Evolutionary conservation across 2,797 vertebrate genomes (phyloP).

Genomic region (Euthynnus affinis): DNA sequence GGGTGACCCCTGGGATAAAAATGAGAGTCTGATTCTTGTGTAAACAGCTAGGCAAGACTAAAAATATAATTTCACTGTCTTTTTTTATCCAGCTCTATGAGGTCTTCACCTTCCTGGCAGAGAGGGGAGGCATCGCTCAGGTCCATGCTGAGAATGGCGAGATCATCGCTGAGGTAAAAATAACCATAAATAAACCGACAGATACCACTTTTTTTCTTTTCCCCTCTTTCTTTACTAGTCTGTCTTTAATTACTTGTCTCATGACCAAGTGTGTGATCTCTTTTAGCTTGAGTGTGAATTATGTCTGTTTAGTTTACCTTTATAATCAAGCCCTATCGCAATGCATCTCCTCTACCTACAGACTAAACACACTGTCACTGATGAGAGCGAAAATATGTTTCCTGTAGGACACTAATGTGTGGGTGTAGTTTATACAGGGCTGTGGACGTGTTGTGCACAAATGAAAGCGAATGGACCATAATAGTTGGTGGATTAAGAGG

Average conservation of each 20-base stretch:
- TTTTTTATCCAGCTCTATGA: constrained; percentile 90
- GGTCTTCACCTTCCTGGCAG: constrained; percentile 94
- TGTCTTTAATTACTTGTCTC: constrained; percentile 16
- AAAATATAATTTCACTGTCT: constrained; percentile 43
- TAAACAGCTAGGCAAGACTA: constrained; percentile 50
- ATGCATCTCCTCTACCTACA: constrained; percentile 48
- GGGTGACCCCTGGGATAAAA: constrained; percentile 40
- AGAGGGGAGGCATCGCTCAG: constrained; percentile 94
- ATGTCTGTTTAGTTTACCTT: constrained; percentile 37
- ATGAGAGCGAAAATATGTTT: constrained; percentile 47
- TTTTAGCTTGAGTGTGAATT: constrained; percentile 39
- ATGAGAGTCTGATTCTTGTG: constrained; percentile 45
- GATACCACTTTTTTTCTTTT: background rate
- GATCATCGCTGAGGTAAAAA: constrained; percentile 95
- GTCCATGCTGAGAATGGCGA: constrained; percentile 99
- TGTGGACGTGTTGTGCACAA: constrained; percentile 38
- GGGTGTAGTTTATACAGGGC: constrained; percentile 60
- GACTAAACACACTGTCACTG: constrained; percentile 75
- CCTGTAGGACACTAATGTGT: constrained; percentile 44
- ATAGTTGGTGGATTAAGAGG: constrained; percentile 55
- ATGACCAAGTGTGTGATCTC: constrained; percentile 34
- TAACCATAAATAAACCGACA: constrained; percentile 20
- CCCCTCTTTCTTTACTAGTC: background rate
- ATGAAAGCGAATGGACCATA: constrained; percentile 60
- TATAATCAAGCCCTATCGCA: constrained; percentile 33